Evolutionary conservation across 2,888 invertebrate species (phyloP).

Genomic region (Cantharis flavilabris): DNA sequence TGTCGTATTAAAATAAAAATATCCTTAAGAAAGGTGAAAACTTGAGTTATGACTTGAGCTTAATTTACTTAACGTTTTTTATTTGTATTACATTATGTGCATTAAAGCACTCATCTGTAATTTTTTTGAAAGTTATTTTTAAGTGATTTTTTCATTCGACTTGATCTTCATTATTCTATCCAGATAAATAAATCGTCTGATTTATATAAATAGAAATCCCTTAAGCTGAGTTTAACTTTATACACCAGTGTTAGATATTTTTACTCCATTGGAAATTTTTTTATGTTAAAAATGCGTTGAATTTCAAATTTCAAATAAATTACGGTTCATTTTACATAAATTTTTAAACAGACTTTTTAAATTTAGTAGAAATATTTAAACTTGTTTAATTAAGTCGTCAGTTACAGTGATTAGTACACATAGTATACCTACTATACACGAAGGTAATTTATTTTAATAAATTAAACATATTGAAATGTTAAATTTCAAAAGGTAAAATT

Average conservation of each 20-base stretch:
- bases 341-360: not conserved
- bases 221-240: not conserved
- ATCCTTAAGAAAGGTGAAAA: not conserved
- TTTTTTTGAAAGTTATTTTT: not conserved
- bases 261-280: not conserved
- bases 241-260: not conserved
- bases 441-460: not conserved
- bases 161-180: not conserved
- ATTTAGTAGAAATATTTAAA: not conserved
- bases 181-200: not conserved
- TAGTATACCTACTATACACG: not conserved
- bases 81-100: not conserved
- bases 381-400: not conserved
- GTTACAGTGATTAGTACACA: not conserved
- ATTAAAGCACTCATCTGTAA: not conserved
- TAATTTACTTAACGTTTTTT: not conserved
- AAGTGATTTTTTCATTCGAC: not conserved
- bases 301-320: not conserved
- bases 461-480: not conserved
- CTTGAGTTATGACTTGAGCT: not conserved
- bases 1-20: not conserved
- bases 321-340: too few relatives aligned
- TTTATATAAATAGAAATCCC: not conserved
- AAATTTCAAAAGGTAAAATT: not conserved
- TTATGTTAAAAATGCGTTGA: not conserved